These are phyloP conservation scores for Oxygymnocypris stewartii DNA, from an alignment of 2,113 vertebrate genomes.

Conservation along the genomic window DNA sequence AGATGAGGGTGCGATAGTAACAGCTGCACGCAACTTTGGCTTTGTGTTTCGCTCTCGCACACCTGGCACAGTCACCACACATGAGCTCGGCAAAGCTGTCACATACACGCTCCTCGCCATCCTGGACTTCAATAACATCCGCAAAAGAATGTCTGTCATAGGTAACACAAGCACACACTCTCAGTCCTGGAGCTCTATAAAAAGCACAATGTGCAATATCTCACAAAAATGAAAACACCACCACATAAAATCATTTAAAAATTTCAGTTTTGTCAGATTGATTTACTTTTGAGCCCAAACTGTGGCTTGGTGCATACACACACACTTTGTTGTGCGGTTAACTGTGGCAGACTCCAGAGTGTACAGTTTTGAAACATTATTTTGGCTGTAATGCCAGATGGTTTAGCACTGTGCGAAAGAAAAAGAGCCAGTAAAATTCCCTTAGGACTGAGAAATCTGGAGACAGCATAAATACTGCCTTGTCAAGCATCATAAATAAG, in stretches of 20 bases:
- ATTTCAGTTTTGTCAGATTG: not conserved
- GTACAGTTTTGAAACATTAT: slow-evolving; percentile 4
- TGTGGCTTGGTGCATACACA: not conserved
- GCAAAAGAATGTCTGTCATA: slow-evolving; percentile 94
- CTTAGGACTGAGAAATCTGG: not conserved
- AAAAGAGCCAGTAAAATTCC: slow-evolving; percentile 9
- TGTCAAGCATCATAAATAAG: slow-evolving; percentile 33
- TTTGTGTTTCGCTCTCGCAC: slow-evolving; percentile 92
- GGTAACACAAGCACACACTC: slow-evolving; percentile 69
- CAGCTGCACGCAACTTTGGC: slow-evolving; percentile 88
- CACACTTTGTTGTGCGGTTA: not conserved
- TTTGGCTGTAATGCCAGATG: slow-evolving; percentile 6
- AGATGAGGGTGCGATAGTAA: slow-evolving; percentile 88
- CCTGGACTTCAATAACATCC: slow-evolving; percentile 93
- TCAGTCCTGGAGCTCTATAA: not conserved
- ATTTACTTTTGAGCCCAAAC: not conserved
- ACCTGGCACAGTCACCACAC: slow-evolving; percentile 84
- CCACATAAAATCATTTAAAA: not conserved
- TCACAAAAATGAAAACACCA: not conserved
- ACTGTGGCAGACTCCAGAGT: not conserved
- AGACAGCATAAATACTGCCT: not conserved
- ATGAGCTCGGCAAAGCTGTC: slow-evolving; percentile 80
- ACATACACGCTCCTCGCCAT: slow-evolving; percentile 92
- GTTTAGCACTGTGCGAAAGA: not conserved
- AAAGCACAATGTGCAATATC: no score